Base-by-base conservation (phyloP, 2,888 invertebrate species). In the Ophion obscuratus region DNA sequence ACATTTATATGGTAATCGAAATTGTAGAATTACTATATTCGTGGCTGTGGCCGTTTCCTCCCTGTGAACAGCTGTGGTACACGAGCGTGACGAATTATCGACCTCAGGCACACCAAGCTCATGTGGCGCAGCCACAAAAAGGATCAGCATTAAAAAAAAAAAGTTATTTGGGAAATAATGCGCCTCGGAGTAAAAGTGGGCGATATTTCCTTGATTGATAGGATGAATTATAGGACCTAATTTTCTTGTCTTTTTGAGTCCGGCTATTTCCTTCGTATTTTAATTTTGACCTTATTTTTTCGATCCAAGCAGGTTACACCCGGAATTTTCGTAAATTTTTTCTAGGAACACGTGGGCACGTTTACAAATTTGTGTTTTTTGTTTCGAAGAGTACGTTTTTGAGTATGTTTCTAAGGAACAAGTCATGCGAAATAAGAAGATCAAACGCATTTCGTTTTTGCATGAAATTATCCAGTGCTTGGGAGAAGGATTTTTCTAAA, bases 31-130 rank as follows among this genome's bases (percentile, higher is more conserved):
- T 75, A 82, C 44, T 47, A 71, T 77, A 82, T 61, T 68, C 62
- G 68, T 74, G 84, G 40, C 75, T 71, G 85, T 75, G 82, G 67
- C 83, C 73, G 73, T 80, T 75, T 47, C 61, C 76, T 73, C 67
- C 75, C 76, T 57, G 59, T 36, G 77, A 83, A 83, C 87, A 87
- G 87, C 82, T 87, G 87, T 85, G 87, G 74, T 85, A 81, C 83
- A 85, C 87, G 85, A 85, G 80, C 85, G 85, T 81, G 81, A 83
- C 87, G 87, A 87, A 87, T 87, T 85, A 75, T 85, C 83, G 77
- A 81, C 66, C 76, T 80, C 68, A 74, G 31, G 62, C 86, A 57
- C 36, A 62, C 59, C 40, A n/a, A 59, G 74, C 61, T 64, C 44
- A 57, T 62, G 31, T 61, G 27, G 44, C 57, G 9, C 64, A 44